Evolutionary conservation across 23 tunicate genomes (phyloP).

Genomic region (Diplosoma virens): DNA sequence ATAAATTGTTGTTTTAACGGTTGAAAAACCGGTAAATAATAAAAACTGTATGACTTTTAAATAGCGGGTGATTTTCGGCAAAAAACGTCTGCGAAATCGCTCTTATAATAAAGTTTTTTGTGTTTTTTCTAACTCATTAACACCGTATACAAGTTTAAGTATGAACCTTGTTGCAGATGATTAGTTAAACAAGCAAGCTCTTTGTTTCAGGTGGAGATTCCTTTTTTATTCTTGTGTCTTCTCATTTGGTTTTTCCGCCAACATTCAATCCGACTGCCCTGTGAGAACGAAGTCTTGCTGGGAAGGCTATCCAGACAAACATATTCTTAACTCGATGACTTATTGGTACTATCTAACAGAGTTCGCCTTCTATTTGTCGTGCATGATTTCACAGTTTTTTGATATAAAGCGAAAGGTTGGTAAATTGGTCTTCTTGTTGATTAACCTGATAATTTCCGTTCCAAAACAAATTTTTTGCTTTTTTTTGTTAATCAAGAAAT

Average conservation of each 20-base stretch:
- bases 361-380: constrained; percentile 75
- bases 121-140: too few species aligned
- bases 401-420: constrained; percentile 80
- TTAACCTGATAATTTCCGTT: neutral
- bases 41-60: too few species aligned
- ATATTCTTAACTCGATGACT: constrained; percentile 24
- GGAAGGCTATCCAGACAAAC: constrained; percentile 81
- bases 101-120: too few species aligned
- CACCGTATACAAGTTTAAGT: too few species aligned
- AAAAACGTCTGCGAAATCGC: too few species aligned
- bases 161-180: too few species aligned
- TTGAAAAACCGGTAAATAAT: too few species aligned
- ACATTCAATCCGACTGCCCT: constrained; percentile 29
- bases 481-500: too few species aligned
- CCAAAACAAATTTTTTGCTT: neutral
- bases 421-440: neutral
- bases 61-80: too few species aligned
- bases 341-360: constrained; percentile 78
- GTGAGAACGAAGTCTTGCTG: constrained; percentile 41
- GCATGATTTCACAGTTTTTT: constrained; percentile 82
- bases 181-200: too few species aligned
- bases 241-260: constrained; percentile 27
- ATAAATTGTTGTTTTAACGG: too few species aligned
- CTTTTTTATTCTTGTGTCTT: constrained; percentile 44
- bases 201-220: constrained; percentile 64